These are phyloP conservation scores for Centropristis striata DNA, from an alignment of 2,113 vertebrate species.

Conservation along the genomic window DNA sequence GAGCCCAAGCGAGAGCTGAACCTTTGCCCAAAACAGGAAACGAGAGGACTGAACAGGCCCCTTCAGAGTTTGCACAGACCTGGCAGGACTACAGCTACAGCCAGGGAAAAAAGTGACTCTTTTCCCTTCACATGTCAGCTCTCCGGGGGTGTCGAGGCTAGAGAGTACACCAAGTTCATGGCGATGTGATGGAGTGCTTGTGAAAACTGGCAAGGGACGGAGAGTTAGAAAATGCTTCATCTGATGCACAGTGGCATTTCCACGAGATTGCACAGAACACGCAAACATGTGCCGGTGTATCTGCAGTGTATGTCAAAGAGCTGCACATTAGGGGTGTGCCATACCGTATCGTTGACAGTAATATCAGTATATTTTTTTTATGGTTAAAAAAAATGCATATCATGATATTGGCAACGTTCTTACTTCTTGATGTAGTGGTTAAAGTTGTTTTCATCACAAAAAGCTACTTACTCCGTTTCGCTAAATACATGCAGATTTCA, in stretches of 20 bases:
- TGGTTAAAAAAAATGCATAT: too few relatives aligned
- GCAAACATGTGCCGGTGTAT: slow-evolving; percentile 14
- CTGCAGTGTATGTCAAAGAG: slow-evolving; percentile 17
- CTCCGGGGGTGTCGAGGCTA: slow-evolving; percentile 43
- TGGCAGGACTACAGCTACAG: slow-evolving; percentile 47
- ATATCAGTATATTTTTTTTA: too few relatives aligned
- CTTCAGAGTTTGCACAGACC: slow-evolving; percentile 32
- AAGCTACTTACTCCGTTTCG: too few relatives aligned
- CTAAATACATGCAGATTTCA: too few relatives aligned
- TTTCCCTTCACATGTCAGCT: slow-evolving; percentile 61
- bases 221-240: neutral
- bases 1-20: slow-evolving; percentile 44
- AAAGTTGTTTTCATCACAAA: too few relatives aligned
- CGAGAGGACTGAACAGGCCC: slow-evolving; percentile 28
- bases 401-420: too few relatives aligned
- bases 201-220: slow-evolving; percentile 51
- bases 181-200: slow-evolving; percentile 63
- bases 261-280: slow-evolving; percentile 21
- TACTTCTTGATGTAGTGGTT: too few relatives aligned
- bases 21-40: slow-evolving; percentile 67
- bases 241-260: slow-evolving; percentile 44
- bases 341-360: too few relatives aligned
- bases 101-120: slow-evolving; percentile 46
- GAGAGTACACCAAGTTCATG: slow-evolving; percentile 51
- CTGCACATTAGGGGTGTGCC: too few relatives aligned